Evolutionary conservation across 2,113 vertebrate species (phyloP), one percentile per base, ranked within the genome.

Genomic region (Diadophis punctatus): DNA sequence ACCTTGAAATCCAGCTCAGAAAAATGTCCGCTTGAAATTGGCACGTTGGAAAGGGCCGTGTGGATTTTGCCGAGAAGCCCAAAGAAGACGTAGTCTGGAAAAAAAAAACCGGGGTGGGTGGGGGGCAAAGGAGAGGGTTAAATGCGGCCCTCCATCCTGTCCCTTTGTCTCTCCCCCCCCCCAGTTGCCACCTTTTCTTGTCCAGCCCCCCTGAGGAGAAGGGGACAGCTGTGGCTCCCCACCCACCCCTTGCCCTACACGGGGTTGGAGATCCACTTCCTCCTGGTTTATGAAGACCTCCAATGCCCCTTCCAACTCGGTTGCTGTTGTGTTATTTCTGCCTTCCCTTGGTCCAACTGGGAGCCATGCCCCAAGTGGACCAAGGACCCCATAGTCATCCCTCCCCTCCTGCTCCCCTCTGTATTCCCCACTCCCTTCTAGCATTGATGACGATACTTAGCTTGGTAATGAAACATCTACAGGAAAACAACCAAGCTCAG

Each of bases 1-100:
- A 97, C 96, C 96, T 95, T 94, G 55, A 97, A 53, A 56, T 98
- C 94, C 87, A 97, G 88, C 74, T 89, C 74, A n/a, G 93, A 0
- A 0, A 11, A 93, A 0, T 92, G 55, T 53, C 55, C 94, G 0
- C 90, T 0, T 0, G 86, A 86, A 91, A 95, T 0, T 0, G 95
- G 93, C 23, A 94, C 0, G 1, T 2, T 74, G 91, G 94, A 53
- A 51, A 96, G 68, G 9, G 55, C 94, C 1, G 95, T 52, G 46
- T 93, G 22, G 94, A 95, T 88, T 80, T 93, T 94, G 14, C 91
- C 92, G 43, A 95, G 55, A 43, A 95, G 90, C 2, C 86, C 92
- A 0, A 94, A 95, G 25, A 90, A 58, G 16, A 95, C 0, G 0
- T 92, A 0, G 0, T 93, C 97, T 96, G 93, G 16, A 6, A 22